These are phyloP conservation scores for Uloborus plumipes DNA, from an alignment of 2,888 invertebrate species.

Conservation along the genomic window DNA sequence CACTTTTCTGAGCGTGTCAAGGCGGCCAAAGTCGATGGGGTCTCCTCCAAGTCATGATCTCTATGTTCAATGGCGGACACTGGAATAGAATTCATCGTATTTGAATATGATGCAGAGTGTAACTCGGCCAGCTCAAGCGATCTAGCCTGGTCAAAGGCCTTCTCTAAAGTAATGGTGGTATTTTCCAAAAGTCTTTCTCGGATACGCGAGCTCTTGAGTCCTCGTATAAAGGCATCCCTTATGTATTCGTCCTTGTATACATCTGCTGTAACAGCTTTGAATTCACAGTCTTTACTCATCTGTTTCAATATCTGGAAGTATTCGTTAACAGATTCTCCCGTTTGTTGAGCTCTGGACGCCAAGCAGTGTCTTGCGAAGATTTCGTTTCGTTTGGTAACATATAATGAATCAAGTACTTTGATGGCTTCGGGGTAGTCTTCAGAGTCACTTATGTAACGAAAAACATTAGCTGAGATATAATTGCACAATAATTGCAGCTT, in stretches of 20 bases:
- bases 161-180: neutral
- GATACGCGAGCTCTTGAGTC: neutral
- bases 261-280: neutral
- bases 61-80: too few relatives aligned
- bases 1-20: neutral
- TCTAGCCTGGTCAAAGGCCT: constrained; percentile 1
- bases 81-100: too few relatives aligned
- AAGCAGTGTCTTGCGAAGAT: constrained; percentile 13
- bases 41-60: too few relatives aligned
- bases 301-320: constrained; percentile 16
- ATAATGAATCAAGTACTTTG: neutral
- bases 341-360: neutral
- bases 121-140: constrained; percentile 5
- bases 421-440: too few relatives aligned
- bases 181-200: constrained; percentile 2
- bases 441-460: too few relatives aligned
- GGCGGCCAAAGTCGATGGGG: too few relatives aligned
- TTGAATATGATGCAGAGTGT: constrained; percentile 7
- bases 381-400: neutral
- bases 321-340: neutral
- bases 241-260: constrained; percentile 10
- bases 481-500: too few relatives aligned
- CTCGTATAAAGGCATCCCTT: constrained; percentile 7
- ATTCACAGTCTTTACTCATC: constrained; percentile 7
- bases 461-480: too few relatives aligned